Conservation (phyloP, 1,140 invertebrate species). For the Heliconius hewitsoni region DNA sequence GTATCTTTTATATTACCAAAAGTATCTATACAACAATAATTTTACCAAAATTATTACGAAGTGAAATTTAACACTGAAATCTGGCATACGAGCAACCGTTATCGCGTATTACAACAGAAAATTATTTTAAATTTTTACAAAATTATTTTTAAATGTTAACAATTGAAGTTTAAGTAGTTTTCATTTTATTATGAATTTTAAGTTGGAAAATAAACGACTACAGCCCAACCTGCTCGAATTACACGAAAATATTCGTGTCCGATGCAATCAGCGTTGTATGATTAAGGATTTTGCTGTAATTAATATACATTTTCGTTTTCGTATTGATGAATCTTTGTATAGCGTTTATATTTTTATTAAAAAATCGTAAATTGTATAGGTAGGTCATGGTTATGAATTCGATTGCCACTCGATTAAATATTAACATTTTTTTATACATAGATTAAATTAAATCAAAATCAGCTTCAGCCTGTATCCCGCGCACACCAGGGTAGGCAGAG, state of each 20-base stretch:
- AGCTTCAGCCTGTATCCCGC: too few relatives aligned
- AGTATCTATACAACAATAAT: too few relatives aligned
- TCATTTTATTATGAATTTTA: constrained; percentile 5
- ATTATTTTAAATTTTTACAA: background rate
- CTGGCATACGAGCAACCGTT: background rate
- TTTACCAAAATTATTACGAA: too few relatives aligned
- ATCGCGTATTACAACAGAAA: background rate
- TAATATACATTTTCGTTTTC: background rate
- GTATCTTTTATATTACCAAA: too few relatives aligned
- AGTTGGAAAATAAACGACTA: constrained; percentile 3
- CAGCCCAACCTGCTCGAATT: background rate
- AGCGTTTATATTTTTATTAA: background rate
- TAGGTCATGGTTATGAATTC: too few relatives aligned
- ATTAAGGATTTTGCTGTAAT: constrained; percentile 3
- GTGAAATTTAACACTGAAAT: background rate
- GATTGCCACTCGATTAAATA: too few relatives aligned
- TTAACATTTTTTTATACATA: too few relatives aligned
- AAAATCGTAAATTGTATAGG: background rate
- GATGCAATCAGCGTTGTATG: constrained; percentile 7
- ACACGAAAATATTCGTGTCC: background rate
- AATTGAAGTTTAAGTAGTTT: constrained; percentile 9
- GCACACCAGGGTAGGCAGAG: too few relatives aligned
- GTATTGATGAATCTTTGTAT: background rate
- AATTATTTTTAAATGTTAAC: constrained; percentile 5
- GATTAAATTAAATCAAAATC: too few relatives aligned